Evolutionary conservation across 2,797 vertebrate genomes (phyloP).

Genomic region (Hemibagrus guttatus): DNA sequence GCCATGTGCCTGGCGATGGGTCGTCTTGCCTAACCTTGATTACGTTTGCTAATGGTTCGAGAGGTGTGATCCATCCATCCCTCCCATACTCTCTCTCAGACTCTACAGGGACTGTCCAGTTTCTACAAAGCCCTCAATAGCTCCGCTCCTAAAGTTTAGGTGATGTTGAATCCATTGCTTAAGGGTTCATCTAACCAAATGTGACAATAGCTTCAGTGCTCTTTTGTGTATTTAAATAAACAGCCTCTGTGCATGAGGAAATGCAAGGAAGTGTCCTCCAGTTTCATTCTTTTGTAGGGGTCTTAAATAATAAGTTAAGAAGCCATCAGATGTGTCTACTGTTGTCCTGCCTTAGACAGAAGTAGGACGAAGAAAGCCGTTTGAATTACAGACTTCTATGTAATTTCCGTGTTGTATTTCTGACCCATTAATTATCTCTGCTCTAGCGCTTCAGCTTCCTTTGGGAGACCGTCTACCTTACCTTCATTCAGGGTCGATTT

Average conservation of each 20-base stretch:
- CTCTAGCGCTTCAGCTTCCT: slow-evolving; percentile 19
- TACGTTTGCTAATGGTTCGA: not conserved
- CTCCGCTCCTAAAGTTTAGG: not conserved
- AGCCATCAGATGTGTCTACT: not conserved
- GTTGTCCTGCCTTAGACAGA: not conserved
- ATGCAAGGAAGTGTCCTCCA: not conserved
- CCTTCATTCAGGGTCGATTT: slow-evolving; percentile 6
- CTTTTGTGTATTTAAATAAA: not conserved
- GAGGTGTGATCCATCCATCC: not conserved
- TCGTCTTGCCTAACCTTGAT: not conserved
- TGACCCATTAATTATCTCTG: slow-evolving; percentile 42
- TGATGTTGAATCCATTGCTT: not conserved
- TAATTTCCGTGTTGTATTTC: slow-evolving; percentile 31
- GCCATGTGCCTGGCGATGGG: not conserved
- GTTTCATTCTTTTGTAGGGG: not conserved
- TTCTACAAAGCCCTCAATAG: not conserved
- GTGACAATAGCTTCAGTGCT: not conserved
- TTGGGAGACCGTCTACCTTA: slow-evolving; percentile 5
- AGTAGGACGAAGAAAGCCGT: not conserved
- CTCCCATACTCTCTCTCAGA: not conserved
- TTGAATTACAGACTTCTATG: slow-evolving; percentile 14
- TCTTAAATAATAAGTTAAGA: not conserved
- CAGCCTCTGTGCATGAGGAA: not conserved
- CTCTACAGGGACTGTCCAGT: not conserved
- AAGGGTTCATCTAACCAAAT: not conserved